Conservation (phyloP, 2,888 invertebrate species). For the Lasioglossum oenotherae region DNA sequence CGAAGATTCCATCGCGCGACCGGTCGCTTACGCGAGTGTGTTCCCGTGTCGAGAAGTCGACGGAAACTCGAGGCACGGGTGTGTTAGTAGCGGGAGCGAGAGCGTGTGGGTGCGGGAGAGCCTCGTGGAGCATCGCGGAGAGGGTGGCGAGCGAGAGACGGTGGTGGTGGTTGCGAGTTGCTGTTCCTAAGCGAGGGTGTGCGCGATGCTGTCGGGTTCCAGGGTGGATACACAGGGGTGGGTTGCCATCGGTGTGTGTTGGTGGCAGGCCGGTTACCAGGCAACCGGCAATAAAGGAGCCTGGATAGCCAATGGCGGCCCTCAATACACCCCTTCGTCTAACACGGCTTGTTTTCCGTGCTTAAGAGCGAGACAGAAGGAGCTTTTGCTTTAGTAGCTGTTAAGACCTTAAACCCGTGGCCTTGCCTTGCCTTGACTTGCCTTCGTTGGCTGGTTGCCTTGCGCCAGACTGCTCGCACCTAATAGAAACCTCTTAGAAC, state of each 20-base stretch:
- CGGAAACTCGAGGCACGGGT: background rate
- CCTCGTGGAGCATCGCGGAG: constrained; percentile 43
- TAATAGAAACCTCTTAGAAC: constrained; percentile 56
- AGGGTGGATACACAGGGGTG: constrained; percentile 59
- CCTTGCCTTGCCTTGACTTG: constrained; percentile 57
- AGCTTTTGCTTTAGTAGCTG: constrained; percentile 84
- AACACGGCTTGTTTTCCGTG: constrained; percentile 83
- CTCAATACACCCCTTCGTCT: constrained; percentile 82
- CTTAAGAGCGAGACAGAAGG: constrained; percentile 80
- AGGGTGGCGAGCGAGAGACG: constrained; percentile 50
- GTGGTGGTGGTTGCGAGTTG: constrained; percentile 61
- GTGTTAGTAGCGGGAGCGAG: background rate
- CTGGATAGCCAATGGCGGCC: constrained; percentile 84
- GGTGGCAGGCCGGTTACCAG: constrained; percentile 81
- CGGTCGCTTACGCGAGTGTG: background rate
- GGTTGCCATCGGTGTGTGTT: constrained; percentile 73
- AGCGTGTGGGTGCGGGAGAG: constrained; percentile 2
- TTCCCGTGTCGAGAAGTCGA: constrained; percentile 2
- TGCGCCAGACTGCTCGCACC: constrained; percentile 35
- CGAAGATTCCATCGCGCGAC: constrained; percentile 52
- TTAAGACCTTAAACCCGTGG: constrained; percentile 81
- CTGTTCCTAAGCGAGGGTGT: constrained; percentile 63
- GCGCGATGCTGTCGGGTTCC: constrained; percentile 65
- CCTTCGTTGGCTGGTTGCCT: constrained; percentile 31
- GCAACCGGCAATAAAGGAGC: constrained; percentile 83